These are phyloP conservation scores for Maccullochella peelii DNA, from an alignment of 2,113 vertebrate species.

Conservation along the genomic window DNA sequence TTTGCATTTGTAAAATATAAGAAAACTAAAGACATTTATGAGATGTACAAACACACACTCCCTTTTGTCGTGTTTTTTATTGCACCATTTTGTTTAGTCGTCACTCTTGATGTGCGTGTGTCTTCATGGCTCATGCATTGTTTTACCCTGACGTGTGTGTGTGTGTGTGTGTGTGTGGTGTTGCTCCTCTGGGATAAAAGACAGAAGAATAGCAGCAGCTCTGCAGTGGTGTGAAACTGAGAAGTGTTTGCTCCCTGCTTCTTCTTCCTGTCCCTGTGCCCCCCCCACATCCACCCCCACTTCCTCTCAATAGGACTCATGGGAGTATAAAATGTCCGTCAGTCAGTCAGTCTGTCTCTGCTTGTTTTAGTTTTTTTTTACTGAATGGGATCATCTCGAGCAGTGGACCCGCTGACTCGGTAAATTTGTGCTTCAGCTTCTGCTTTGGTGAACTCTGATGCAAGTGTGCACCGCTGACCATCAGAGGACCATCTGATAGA, in stretches of 20 bases:
- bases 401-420: too few species aligned
- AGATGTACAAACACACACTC: not conserved
- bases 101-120: conserved; percentile 15
- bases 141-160: conserved; percentile 16
- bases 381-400: too few species aligned
- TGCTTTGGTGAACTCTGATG: too few species aligned
- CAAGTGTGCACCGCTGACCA: too few species aligned
- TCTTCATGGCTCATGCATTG: conserved; percentile 24
- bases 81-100: not conserved
- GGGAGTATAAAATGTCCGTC: conserved; percentile 62
- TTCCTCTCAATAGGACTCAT: conserved; percentile 73
- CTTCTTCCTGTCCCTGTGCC: conserved; percentile 59
- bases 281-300: conserved; percentile 23
- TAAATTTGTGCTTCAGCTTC: too few species aligned
- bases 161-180: conserved; percentile 35
- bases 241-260: conserved; percentile 59
- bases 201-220: conserved; percentile 64
- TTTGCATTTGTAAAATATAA: not conserved
- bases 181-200: conserved; percentile 40
- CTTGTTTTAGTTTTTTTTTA: not conserved
- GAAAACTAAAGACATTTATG: not conserved
- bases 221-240: conserved; percentile 65
- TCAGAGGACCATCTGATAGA: too few species aligned
- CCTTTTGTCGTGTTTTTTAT: not conserved
- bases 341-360: conserved; percentile 7